Conservation (phyloP, 1,140 invertebrate species). For the Zaprionus ghesquierei region DNA sequence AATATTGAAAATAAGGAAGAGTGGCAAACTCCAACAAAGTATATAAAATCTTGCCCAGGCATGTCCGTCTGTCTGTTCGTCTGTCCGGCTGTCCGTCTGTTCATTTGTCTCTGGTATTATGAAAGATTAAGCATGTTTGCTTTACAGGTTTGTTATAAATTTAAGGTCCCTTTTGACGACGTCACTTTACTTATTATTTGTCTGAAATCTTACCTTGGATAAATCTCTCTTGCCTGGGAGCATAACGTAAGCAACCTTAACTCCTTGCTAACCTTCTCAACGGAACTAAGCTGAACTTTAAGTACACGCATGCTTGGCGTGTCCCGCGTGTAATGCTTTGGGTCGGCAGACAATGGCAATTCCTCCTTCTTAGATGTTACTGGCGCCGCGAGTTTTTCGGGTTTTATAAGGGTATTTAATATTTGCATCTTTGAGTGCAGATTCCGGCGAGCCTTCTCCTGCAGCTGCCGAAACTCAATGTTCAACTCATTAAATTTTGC, state of each 20-base stretch:
- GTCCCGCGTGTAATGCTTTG: conserved; percentile 66
- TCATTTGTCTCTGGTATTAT: too few species aligned
- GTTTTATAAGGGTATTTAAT: conserved; percentile 19
- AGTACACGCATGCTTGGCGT: conserved; percentile 66
- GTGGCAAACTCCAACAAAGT: too few species aligned
- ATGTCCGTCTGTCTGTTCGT: too few species aligned
- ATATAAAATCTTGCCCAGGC: too few species aligned
- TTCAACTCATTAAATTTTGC: conserved; percentile 64
- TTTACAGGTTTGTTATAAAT: too few species aligned
- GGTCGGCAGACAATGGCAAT: conserved; percentile 19
- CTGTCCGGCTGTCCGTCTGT: too few species aligned
- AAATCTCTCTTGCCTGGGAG: conserved; percentile 66
- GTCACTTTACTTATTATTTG: too few species aligned
- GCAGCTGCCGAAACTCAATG: conserved; percentile 43
- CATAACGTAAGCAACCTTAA: conserved; percentile 64
- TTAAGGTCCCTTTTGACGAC: too few species aligned
- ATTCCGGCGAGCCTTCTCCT: conserved; percentile 56
- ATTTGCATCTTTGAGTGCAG: conserved; percentile 56
- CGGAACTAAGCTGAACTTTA: conserved; percentile 48
- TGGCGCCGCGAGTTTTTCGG: not conserved
- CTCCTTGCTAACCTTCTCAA: conserved; percentile 68
- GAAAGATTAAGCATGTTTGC: too few species aligned
- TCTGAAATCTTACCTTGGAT: conserved; percentile 58
- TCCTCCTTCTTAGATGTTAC: conserved; percentile 15
- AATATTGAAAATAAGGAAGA: too few species aligned